Evolutionary conservation across 2,888 invertebrate species (phyloP).

Genomic region (Ichneumoninae sp.): DNA sequence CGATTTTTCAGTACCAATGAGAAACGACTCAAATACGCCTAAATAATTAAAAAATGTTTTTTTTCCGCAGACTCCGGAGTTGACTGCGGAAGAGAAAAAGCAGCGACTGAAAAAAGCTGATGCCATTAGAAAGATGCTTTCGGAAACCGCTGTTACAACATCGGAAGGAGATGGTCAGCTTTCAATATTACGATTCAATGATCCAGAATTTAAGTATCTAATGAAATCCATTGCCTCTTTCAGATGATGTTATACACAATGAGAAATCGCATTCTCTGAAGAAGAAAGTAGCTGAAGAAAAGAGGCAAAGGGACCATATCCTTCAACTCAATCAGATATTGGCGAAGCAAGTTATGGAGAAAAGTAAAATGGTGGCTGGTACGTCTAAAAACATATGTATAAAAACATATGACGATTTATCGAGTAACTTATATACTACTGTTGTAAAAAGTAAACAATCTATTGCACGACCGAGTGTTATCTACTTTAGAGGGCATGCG

Average conservation of each 20-base stretch:
- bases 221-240: constrained; percentile 24
- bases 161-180: constrained; percentile 76
- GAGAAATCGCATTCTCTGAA: constrained; percentile 85
- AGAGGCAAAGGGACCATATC: constrained; percentile 94
- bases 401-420: not conserved
- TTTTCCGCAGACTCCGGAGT: constrained; percentile 89
- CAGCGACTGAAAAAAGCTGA: constrained; percentile 94
- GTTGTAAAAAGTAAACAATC: constrained; percentile 6
- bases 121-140: constrained; percentile 95
- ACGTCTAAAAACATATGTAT: constrained; percentile 82
- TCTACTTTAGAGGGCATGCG: constrained; percentile 43
- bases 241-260: constrained; percentile 77
- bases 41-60: not conserved
- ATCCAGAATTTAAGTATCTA: not conserved
- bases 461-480: constrained; percentile 37
- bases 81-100: constrained; percentile 93
- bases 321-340: constrained; percentile 96
- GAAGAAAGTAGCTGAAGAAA: constrained; percentile 92
- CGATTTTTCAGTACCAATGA: not conserved
- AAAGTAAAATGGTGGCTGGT: constrained; percentile 98
- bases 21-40: not conserved
- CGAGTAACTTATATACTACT: constrained; percentile 24
- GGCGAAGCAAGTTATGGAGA: constrained; percentile 97
- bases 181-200: not conserved
- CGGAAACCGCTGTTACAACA: constrained; percentile 88